phyloP scores from a whole-genome alignment of 2,113 vertebrate species.

The Archocentrus centrarchus region DNA sequence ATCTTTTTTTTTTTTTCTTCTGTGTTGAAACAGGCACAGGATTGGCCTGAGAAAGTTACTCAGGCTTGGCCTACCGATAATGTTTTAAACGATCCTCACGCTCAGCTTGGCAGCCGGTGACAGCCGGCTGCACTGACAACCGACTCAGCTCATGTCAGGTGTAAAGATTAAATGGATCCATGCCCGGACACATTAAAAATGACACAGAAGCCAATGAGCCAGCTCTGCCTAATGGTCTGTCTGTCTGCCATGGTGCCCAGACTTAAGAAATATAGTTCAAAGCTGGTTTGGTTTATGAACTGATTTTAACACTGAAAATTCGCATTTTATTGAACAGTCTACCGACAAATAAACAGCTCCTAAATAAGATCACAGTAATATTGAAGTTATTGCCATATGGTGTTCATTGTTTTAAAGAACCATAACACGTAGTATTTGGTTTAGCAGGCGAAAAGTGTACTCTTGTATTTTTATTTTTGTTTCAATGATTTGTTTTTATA shows the following conservation, averaged over 20 bases:
- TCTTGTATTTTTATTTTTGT: not conserved
- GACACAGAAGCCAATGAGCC: not conserved
- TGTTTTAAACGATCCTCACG: constrained; percentile 26
- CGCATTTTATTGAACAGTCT: not conserved
- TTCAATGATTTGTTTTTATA: not conserved
- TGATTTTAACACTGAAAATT: not conserved
- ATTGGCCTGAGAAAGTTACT: constrained; percentile 37
- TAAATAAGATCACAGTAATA: not conserved
- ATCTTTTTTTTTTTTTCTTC: constrained; percentile 26
- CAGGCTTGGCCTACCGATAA: constrained; percentile 48
- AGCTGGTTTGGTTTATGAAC: not conserved
- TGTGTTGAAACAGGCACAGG: constrained; percentile 14
- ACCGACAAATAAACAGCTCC: not conserved
- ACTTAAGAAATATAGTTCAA: not conserved
- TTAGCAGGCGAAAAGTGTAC: not conserved
- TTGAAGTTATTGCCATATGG: too few relatives aligned
- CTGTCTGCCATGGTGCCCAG: not conserved
- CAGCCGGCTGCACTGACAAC: not conserved
- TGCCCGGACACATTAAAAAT: not conserved
- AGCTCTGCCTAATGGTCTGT: not conserved
- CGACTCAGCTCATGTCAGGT: constrained; percentile 35
- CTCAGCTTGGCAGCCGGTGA: constrained; percentile 37
- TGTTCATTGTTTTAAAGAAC: not conserved
- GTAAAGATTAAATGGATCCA: constrained; percentile 14
- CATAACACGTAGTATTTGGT: too few relatives aligned